Evolutionary conservation across 2,113 vertebrate species (phyloP).

Genomic region (Amazona guildingii): DNA sequence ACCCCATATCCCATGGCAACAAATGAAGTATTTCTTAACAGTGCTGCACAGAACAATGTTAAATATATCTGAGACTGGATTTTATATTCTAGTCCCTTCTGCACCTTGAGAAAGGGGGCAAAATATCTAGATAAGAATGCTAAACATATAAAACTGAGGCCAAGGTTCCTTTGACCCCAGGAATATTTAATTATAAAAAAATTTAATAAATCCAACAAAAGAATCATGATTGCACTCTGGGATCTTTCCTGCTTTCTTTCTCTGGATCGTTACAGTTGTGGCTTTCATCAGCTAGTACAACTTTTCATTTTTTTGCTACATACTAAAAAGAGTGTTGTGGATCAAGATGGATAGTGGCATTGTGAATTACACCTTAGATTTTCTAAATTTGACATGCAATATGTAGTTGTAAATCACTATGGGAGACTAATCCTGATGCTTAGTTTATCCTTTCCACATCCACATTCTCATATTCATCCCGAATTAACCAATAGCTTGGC

Average conservation of each 20-base stretch:
- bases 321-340: neutral
- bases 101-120: neutral
- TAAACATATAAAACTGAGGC: neutral
- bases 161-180: neutral
- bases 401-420: neutral
- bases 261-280: neutral
- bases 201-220: neutral
- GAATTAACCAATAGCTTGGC: neutral
- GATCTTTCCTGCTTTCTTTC: neutral
- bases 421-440: neutral
- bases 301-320: neutral
- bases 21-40: neutral
- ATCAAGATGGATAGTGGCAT: neutral
- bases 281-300: neutral
- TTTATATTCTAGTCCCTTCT: neutral
- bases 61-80: neutral
- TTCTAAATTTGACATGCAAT: neutral
- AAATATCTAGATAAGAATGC: neutral
- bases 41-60: neutral
- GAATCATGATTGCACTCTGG: neutral
- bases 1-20: neutral
- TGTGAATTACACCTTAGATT: neutral
- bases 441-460: neutral
- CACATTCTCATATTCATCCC: neutral
- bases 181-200: neutral